phyloP scores from a whole-genome alignment of 2,888 invertebrate genomes.

The Thecophora atra region DNA sequence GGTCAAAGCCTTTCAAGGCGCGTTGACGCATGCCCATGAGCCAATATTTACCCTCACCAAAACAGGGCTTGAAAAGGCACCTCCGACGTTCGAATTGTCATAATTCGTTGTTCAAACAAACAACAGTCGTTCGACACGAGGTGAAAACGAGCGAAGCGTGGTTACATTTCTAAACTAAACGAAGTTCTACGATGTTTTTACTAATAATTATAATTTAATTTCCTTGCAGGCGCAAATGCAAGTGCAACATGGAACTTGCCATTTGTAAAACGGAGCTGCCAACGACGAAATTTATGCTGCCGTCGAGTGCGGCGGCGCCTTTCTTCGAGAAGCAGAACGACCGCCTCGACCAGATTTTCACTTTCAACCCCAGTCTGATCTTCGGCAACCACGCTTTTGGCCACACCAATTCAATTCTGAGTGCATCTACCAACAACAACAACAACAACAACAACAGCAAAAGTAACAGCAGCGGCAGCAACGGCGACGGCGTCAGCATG shows the following conservation, averaged over 20 bases:
- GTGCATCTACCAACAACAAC: slow-evolving; percentile 26
- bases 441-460: slow-evolving; percentile 33
- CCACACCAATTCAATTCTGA: slow-evolving; percentile 7
- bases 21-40: slow-evolving; percentile 34
- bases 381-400: slow-evolving; percentile 47
- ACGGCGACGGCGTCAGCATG: slow-evolving; percentile 54
- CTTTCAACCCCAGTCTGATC: slow-evolving; percentile 55
- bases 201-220: too few species aligned
- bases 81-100: slow-evolving; percentile 47
- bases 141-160: background rate
- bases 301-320: slow-evolving; percentile 50
- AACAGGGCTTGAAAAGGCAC: slow-evolving; percentile 39
- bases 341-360: slow-evolving; percentile 55
- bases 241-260: slow-evolving; percentile 61
- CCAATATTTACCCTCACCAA: slow-evolving; percentile 45
- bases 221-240: slow-evolving; percentile 51
- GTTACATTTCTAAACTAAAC: too few species aligned
- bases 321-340: slow-evolving; percentile 54
- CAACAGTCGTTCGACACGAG: slow-evolving; percentile 18
- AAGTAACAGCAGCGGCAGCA: slow-evolving; percentile 40
- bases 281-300: slow-evolving; percentile 62
- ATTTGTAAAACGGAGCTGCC: slow-evolving; percentile 63
- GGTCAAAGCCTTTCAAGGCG: slow-evolving; percentile 39
- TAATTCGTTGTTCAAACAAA: slow-evolving; percentile 53
- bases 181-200: too few species aligned